These are phyloP conservation scores for Melinaea marsaeus DNA, from an alignment of 2,888 invertebrate genomes.

Conservation along the genomic window DNA sequence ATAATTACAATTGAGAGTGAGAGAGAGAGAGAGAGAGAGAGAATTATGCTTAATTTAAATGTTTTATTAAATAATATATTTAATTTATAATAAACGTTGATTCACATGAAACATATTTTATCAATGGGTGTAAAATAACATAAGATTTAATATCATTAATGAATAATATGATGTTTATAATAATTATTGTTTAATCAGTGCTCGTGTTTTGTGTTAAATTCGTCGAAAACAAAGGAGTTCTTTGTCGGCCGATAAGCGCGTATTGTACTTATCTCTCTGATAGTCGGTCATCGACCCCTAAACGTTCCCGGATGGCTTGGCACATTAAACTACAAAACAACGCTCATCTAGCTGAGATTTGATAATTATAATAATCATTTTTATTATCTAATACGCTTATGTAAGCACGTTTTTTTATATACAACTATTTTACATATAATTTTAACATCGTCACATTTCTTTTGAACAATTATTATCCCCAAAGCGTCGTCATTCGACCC, in stretches of 20 bases:
- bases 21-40: too few relatives aligned
- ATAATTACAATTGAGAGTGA: too few relatives aligned
- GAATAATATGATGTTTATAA: conserved; percentile 9
- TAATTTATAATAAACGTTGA: too few relatives aligned
- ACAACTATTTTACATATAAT: background rate
- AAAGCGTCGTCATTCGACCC: conserved; percentile 47
- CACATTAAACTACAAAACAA: conserved; percentile 46
- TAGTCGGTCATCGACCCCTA: conserved; percentile 66
- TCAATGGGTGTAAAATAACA: too few relatives aligned
- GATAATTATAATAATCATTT: conserved; percentile 1
- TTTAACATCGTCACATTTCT: background rate
- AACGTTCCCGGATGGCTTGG: conserved; percentile 49
- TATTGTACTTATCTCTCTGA: conserved; percentile 68
- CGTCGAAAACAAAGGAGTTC: conserved; percentile 69
- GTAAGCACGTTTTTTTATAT: too few relatives aligned
- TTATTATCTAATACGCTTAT: too few relatives aligned
- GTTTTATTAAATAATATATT: too few relatives aligned
- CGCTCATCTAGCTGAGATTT: conserved; percentile 29
- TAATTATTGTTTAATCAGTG: conserved; percentile 54
- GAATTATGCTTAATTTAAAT: too few relatives aligned
- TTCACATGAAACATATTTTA: too few relatives aligned
- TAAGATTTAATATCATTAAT: background rate
- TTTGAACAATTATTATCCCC: conserved; percentile 1
- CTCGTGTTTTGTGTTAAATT: conserved; percentile 52
- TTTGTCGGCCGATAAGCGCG: conserved; percentile 68